These are phyloP conservation scores for Syndactyla subalaris DNA, from an alignment of 2,797 vertebrate species.

Conservation along the genomic window DNA sequence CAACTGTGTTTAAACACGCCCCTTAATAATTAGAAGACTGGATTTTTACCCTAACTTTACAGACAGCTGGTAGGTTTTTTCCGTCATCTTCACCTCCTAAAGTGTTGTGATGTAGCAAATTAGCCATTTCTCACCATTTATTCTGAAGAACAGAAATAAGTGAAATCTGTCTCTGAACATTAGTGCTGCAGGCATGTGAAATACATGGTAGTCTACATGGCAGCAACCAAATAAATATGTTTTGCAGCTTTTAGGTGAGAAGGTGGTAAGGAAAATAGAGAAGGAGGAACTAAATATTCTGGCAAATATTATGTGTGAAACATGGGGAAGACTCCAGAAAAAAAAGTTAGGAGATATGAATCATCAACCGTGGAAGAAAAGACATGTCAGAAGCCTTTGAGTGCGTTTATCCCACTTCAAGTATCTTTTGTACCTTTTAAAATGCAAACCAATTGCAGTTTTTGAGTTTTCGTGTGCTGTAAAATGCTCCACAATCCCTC, in stretches of 20 bases:
- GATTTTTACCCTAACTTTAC: conserved; percentile 43
- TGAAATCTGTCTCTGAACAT: conserved; percentile 43
- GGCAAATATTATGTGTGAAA: not conserved
- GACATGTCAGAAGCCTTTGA: not conserved
- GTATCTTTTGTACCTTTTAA: not conserved
- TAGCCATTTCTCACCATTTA: conserved; percentile 54
- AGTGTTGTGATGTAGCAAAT: conserved; percentile 61
- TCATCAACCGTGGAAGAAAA: fast-evolving
- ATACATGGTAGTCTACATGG: conserved; percentile 7
- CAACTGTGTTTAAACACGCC: not conserved
- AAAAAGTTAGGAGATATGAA: not conserved
- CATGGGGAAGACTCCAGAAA: not conserved
- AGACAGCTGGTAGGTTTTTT: conserved; percentile 26
- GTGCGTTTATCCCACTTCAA: not conserved
- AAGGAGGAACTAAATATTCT: conserved; percentile 32
- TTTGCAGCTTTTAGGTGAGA: conserved; percentile 43
- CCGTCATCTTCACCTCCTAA: conserved; percentile 26
- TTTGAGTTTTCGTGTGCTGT: not conserved
- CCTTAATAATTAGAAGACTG: conserved; percentile 7
- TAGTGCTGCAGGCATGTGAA: conserved; percentile 30
- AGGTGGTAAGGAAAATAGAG: conserved; percentile 44
- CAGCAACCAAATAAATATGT: conserved; percentile 42
- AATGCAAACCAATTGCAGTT: not conserved
- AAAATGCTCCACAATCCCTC: not conserved
- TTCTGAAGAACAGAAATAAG: conserved; percentile 48